Evolutionary conservation across 2,888 invertebrate species (phyloP).

Genomic region (Tanytarsus gracilentus): DNA sequence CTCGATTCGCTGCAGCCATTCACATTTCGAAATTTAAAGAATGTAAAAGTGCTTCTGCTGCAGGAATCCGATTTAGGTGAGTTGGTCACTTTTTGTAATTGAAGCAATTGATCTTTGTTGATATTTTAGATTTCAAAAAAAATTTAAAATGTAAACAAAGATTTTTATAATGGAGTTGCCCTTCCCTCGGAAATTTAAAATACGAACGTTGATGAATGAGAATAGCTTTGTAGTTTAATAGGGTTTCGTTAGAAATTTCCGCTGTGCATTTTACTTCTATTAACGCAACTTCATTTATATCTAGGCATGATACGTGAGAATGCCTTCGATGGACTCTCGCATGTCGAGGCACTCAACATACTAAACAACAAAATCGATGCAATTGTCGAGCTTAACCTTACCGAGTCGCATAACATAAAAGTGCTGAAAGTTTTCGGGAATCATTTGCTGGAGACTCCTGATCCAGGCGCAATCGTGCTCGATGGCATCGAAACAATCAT

Average conservation of each 20-base stretch:
- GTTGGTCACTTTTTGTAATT: too few species aligned
- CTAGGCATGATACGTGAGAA: constrained; percentile 55
- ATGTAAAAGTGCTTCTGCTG: constrained; percentile 64
- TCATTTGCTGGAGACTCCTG: constrained; percentile 70
- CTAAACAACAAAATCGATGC: constrained; percentile 78
- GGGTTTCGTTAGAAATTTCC: too few species aligned
- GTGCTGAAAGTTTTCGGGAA: constrained; percentile 70
- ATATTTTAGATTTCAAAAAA: too few species aligned
- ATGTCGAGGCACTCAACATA: constrained; percentile 64
- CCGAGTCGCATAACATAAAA: constrained; percentile 60
- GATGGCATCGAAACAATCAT: constrained; percentile 63
- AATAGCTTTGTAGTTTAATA: too few species aligned
- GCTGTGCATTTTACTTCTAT: too few species aligned
- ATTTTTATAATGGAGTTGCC: too few species aligned
- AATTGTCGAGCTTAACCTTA: constrained; percentile 64
- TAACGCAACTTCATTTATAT: too few species aligned
- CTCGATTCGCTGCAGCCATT: constrained; percentile 58
- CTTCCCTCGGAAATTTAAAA: too few species aligned
- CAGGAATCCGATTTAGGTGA: constrained; percentile 77
- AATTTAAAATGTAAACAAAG: too few species aligned
- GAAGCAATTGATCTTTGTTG: too few species aligned
- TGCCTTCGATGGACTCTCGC: constrained; percentile 66
- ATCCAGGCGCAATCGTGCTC: constrained; percentile 55
- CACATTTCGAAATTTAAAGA: constrained; percentile 67
- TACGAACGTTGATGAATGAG: too few species aligned